phyloP scores from a whole-genome alignment of 1,140 invertebrate genomes.

The Diachasmimorpha longicaudata region DNA sequence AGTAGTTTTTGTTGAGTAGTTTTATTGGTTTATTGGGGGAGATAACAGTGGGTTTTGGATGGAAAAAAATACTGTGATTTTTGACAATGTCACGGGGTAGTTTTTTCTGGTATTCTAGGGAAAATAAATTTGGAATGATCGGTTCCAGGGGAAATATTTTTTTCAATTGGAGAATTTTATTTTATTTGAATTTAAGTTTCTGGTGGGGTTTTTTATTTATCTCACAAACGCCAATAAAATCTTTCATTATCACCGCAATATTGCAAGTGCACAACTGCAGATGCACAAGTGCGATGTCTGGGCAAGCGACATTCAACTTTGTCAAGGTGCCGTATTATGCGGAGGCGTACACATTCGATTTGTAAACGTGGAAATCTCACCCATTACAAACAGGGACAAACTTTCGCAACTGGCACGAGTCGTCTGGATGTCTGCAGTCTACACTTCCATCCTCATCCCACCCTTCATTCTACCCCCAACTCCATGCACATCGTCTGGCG shows the following conservation, averaged over 20 bases:
- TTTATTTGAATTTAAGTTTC: too few species aligned
- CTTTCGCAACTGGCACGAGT: constrained; percentile 58
- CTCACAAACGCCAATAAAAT: not conserved
- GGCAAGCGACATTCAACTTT: constrained; percentile 41
- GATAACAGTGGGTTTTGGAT: too few species aligned
- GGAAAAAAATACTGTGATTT: too few species aligned
- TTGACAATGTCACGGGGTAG: too few species aligned
- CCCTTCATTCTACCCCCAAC: not conserved
- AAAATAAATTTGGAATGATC: too few species aligned
- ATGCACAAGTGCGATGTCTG: constrained; percentile 42
- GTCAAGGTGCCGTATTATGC: constrained; percentile 37
- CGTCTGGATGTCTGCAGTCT: constrained; percentile 43
- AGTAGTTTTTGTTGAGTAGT: too few species aligned
- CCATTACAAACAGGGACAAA: constrained; percentile 57
- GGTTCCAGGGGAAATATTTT: too few species aligned
- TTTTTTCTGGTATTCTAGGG: too few species aligned
- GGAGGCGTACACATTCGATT: constrained; percentile 29
- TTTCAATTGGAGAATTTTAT: too few species aligned
- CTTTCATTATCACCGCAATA: not conserved
- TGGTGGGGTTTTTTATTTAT: too few species aligned
- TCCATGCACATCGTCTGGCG: not conserved
- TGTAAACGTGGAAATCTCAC: constrained; percentile 6
- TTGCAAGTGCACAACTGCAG: not conserved
- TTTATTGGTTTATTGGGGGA: too few species aligned
- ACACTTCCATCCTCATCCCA: not conserved